Evolutionary conservation across 2,113 vertebrate genomes (phyloP).

Genomic region (Psophia crepitans): DNA sequence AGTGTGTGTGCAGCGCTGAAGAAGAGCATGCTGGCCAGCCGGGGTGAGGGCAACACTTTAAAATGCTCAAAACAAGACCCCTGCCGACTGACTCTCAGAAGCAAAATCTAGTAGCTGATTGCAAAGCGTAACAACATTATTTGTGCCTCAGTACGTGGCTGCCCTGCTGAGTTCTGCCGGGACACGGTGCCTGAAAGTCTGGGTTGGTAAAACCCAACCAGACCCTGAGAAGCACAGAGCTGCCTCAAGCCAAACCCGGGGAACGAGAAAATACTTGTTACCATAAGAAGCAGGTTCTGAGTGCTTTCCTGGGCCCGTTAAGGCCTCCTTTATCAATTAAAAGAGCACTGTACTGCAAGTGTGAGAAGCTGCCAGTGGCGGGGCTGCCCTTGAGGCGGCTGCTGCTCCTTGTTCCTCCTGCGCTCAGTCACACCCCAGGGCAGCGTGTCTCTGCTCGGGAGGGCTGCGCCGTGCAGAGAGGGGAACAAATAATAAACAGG

Average conservation of each 20-base stretch:
- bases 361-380: neutral
- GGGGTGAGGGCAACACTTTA: neutral
- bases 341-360: fast-evolving
- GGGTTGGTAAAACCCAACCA: neutral
- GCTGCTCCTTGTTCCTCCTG: neutral
- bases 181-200: neutral
- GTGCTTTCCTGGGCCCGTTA: neutral
- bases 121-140: neutral
- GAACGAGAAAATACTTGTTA: neutral
- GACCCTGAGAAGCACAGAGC: neutral
- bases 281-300: neutral
- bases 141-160: neutral
- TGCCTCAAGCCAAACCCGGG: neutral
- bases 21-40: neutral
- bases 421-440: neutral
- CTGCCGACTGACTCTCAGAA: neutral
- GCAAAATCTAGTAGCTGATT: neutral
- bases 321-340: neutral
- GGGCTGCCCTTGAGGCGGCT: neutral
- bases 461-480: too few relatives aligned
- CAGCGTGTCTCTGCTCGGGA: neutral
- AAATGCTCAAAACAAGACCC: neutral
- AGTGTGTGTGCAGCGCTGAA: neutral
- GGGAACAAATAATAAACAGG: neutral
- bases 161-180: neutral